Evolutionary conservation across 2,113 vertebrate genomes (phyloP), one percentile per base, ranked within the genome.

Genomic region (Myxocyprinus asiaticus): DNA sequence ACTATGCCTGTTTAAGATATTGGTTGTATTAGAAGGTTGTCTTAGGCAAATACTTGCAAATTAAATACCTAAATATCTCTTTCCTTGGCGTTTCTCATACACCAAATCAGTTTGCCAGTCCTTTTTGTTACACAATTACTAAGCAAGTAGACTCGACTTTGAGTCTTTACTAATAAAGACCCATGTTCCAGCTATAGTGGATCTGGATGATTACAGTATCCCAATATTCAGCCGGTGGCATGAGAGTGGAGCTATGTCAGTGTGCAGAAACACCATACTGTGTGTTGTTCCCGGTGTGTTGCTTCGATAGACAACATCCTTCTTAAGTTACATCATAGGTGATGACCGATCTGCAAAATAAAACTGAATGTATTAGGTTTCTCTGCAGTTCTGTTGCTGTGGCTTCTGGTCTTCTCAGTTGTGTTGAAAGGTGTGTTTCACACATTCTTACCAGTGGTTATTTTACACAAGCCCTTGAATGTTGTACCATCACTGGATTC

Each of bases 241-340:
- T 48, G 56, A 59, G 9, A 58, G 42, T 56, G 8, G 66, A 33
- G 68, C 4, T 2, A 4, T 48, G 6, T 42, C 6, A 8, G 78
- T 80, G 71, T 64, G 71, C 5, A 42, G 42, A 43, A 33, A 33
- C 22, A 33, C 22, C 22, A 33, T 33, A 33, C 22, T 33, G 22
- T 33, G 22, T 1, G 22, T 33, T 69, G 55, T 66, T 75, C 56
- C 64, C 9, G 33, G 12, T 56, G 71, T 12, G 43, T 58, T 62
- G n/a, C 42, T 67, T 83, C 80, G 77, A 80, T 69, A 76, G 66
- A 63, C 33, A 11, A 7, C 42, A 33, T 15, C 3, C 65, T 63
- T 50, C 15, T 62, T 22, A 7, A 76, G 22, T 83, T 62, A 76
- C 50, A 80, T 50, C 10, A 66, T 8, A 17, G 44, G 17, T 53